Conservation (phyloP, 2,888 invertebrate genomes). For the Coleophora deauratella region DNA sequence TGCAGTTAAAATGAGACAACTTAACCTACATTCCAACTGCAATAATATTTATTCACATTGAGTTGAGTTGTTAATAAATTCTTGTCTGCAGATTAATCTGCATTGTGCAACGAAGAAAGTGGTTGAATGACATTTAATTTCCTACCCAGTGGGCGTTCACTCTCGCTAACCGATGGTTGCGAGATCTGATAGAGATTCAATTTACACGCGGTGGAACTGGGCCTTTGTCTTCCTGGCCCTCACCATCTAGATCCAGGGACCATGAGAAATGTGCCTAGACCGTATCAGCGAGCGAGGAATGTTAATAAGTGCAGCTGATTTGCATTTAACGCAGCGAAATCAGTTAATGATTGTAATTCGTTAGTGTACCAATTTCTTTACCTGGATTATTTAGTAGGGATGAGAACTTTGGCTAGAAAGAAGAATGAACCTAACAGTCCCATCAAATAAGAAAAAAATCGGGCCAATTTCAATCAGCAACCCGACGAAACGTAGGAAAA, state of each 20-base stretch:
- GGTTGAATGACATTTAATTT: slow-evolving; percentile 69
- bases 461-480: slow-evolving; percentile 10
- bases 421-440: no score
- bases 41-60: slow-evolving; percentile 14
- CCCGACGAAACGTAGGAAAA: slow-evolving; percentile 16
- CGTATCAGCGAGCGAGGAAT: neutral
- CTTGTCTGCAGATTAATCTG: slow-evolving; percentile 31
- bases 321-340: no score
- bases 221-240: slow-evolving; percentile 21
- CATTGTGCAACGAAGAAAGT: slow-evolving; percentile 55
- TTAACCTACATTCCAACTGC: neutral
- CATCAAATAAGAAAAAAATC: no score
- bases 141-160: slow-evolving; percentile 38
- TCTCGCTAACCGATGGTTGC: slow-evolving; percentile 24
- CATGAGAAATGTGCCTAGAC: slow-evolving; percentile 1
- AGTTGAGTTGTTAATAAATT: slow-evolving; percentile 14
- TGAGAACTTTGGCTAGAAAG: neutral
- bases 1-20: no score
- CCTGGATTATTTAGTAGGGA: no score
- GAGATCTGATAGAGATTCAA: slow-evolving; percentile 54
- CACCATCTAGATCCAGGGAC: slow-evolving; percentile 20
- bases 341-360: no score
- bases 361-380: neutral
- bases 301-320: no score
- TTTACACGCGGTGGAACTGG: slow-evolving; percentile 34